A percentile compares a stretch with the other conserved stretches of the same genome.
Conservation (phyloP, 2,888 invertebrate genomes). For the Amblyteles armatorius region DNA sequence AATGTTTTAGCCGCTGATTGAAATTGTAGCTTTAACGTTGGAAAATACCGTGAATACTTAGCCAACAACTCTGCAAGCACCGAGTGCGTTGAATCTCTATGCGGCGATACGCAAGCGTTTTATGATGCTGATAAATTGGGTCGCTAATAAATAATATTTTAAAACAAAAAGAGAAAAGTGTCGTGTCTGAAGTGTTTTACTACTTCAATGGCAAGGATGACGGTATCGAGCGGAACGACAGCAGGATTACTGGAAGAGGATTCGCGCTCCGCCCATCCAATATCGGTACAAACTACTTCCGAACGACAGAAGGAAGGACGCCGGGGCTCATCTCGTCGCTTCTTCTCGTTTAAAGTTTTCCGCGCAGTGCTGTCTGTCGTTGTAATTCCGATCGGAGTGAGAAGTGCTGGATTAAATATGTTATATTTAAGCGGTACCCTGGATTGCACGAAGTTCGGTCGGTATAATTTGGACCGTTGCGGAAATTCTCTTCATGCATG, state of each 20-base stretch:
- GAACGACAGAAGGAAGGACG: not conserved
- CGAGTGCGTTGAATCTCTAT: too few species aligned
- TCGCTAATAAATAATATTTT: too few species aligned
- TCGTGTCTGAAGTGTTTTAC: not conserved
- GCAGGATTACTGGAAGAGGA: not conserved
- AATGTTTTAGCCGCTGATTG: too few species aligned
- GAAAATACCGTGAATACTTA: too few species aligned
- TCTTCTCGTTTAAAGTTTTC: not conserved
- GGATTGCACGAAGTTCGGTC: not conserved
- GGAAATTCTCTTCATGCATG: not conserved
- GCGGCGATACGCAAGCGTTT: too few species aligned
- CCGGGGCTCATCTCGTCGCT: conserved; percentile 2
- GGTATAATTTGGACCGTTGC: not conserved
- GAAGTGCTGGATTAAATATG: not conserved
- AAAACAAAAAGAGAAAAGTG: too few species aligned
- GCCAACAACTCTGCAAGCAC: too few species aligned
- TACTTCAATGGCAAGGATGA: not conserved
- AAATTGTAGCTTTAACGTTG: too few species aligned
- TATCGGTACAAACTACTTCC: conserved; percentile 15
- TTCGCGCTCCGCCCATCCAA: not conserved
- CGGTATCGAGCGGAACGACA: not conserved
- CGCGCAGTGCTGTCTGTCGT: not conserved
- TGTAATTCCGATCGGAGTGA: not conserved
- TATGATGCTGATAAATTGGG: too few species aligned
- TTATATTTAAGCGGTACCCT: not conserved